phyloP scores from a whole-genome alignment of 1,140 invertebrate genomes.

The Hyles vespertilio region DNA sequence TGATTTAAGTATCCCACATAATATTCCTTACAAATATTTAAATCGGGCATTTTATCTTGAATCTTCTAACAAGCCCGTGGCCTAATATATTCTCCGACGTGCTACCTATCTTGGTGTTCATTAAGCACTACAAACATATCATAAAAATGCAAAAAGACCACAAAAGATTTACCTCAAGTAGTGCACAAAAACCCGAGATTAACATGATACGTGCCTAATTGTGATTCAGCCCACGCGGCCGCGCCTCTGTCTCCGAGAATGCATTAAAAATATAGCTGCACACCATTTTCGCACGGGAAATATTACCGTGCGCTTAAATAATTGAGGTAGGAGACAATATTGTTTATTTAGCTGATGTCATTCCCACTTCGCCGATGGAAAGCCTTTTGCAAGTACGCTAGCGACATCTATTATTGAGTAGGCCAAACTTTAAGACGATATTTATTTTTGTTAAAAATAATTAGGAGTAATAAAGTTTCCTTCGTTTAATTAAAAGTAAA shows the following conservation, averaged over 20 bases:
- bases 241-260: constrained; percentile 50
- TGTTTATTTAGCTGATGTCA: constrained; percentile 44
- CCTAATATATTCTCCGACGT: background rate
- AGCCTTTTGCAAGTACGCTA: constrained; percentile 7
- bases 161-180: constrained; percentile 22
- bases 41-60: too few relatives aligned
- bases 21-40: too few relatives aligned
- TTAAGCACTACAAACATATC: constrained; percentile 4
- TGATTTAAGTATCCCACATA: too few relatives aligned
- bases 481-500: constrained; percentile 23
- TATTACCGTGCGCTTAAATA: constrained; percentile 48
- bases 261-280: constrained; percentile 62
- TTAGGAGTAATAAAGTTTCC: constrained; percentile 3
- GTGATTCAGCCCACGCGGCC: constrained; percentile 51
- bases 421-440: constrained; percentile 8
- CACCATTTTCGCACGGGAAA: constrained; percentile 56
- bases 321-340: constrained; percentile 42
- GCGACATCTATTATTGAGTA: constrained; percentile 46
- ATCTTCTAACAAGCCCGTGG: too few relatives aligned
- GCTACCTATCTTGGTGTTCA: background rate
- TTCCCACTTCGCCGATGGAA: constrained; percentile 6
- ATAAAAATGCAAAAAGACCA: constrained; percentile 10
- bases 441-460: background rate
- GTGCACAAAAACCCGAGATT: constrained; percentile 28
- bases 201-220: constrained; percentile 42